A percentile compares a stretch with the other conserved stretches of the same genome.
Evolutionary conservation across 1,140 invertebrate genomes (phyloP).

Genomic region (Mamestra configurata): DNA sequence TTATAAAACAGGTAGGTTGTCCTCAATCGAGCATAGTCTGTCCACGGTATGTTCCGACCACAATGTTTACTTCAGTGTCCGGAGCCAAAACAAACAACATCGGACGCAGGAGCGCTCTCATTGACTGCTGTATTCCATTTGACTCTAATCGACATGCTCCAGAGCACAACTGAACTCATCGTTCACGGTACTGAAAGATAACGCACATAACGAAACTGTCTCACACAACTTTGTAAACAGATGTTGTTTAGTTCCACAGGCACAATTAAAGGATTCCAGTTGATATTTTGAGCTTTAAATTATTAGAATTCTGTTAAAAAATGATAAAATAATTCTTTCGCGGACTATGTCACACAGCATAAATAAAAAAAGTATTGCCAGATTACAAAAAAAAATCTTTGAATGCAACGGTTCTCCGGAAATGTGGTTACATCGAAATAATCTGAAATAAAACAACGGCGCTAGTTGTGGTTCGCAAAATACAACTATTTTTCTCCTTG

Average conservation of each 20-base stretch:
- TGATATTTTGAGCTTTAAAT: constrained; percentile 14
- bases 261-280: constrained; percentile 23
- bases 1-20: constrained; percentile 56
- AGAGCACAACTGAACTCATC: constrained; percentile 56
- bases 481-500: too few relatives aligned
- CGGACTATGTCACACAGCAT: constrained; percentile 50
- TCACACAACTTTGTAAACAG: constrained; percentile 24
- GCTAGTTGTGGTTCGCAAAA: background rate
- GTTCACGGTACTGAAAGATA: constrained; percentile 48
- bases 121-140: constrained; percentile 81
- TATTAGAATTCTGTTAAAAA: constrained; percentile 21
- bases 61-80: constrained; percentile 62
- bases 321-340: constrained; percentile 43
- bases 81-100: constrained; percentile 63
- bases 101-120: constrained; percentile 70
- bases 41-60: constrained; percentile 56
- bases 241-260: constrained; percentile 10
- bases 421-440: background rate
- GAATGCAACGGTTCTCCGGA: constrained; percentile 53
- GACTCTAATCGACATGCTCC: constrained; percentile 77
- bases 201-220: constrained; percentile 34
- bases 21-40: constrained; percentile 69
- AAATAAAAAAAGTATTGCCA: constrained; percentile 52
- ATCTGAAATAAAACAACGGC: background rate
- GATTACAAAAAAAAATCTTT: constrained; percentile 39